Conservation (phyloP, 1,140 invertebrate genomes). For the Pogonus chalceus region DNA sequence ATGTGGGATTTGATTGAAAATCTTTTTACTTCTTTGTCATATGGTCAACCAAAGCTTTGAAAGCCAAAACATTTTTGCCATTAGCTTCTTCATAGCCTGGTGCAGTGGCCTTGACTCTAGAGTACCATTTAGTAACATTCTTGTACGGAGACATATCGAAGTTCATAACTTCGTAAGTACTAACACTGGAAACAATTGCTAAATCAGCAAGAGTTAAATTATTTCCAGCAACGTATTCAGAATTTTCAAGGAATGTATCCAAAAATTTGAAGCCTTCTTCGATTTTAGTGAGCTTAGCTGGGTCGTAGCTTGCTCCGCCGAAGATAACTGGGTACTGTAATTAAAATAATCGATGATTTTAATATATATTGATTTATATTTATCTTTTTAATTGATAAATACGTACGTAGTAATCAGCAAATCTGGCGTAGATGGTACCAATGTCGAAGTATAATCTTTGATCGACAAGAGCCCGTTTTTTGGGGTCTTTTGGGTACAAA, state of each 20-base stretch:
- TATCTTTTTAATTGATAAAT: background rate
- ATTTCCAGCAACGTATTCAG: slow-evolving; percentile 54
- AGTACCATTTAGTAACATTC: slow-evolving; percentile 60
- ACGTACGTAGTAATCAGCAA: slow-evolving; percentile 54
- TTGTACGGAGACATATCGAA: slow-evolving; percentile 55
- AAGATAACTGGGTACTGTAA: slow-evolving; percentile 60
- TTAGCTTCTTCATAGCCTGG: slow-evolving; percentile 66
- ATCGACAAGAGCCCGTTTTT: slow-evolving; percentile 58
- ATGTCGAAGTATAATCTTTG: slow-evolving; percentile 65
- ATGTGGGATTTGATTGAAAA: too few relatives aligned
- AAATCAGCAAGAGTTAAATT: slow-evolving; percentile 65
- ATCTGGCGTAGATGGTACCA: slow-evolving; percentile 54
- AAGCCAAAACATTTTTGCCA: slow-evolving; percentile 36
- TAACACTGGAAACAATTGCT: slow-evolving; percentile 46
- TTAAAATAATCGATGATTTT: slow-evolving; percentile 15
- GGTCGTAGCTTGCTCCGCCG: slow-evolving; percentile 49
- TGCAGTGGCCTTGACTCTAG: slow-evolving; percentile 52
- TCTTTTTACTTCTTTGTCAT: slow-evolving; percentile 2
- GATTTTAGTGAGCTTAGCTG: slow-evolving; percentile 51
- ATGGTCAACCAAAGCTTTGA: slow-evolving; percentile 31
- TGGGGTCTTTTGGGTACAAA: slow-evolving; percentile 63
- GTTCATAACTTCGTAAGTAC: slow-evolving; percentile 53
- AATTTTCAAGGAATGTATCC: slow-evolving; percentile 54
- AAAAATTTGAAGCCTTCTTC: slow-evolving; percentile 51
- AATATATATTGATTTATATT: background rate